A percentile compares a stretch with the other conserved stretches of the same genome.
Evolutionary conservation across 2,797 vertebrate genomes (phyloP).

Genomic region (Neosalanx taihuensis): DNA sequence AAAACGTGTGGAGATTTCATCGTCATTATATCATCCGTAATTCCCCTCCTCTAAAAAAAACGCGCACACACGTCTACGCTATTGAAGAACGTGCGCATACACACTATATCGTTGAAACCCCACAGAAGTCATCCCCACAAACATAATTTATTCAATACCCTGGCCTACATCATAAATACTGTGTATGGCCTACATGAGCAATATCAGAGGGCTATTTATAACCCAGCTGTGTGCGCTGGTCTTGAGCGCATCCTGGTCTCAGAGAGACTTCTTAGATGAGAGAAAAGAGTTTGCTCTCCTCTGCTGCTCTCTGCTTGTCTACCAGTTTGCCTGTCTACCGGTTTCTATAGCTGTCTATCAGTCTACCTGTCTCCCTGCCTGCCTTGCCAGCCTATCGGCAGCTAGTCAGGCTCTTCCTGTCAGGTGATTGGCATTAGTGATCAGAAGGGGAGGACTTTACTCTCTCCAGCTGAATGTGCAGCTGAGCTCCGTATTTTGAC

Average conservation of each 20-base stretch:
- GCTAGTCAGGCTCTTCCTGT: neutral
- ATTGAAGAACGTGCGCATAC: slow-evolving; percentile 5
- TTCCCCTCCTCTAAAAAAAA: neutral
- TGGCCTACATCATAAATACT: slow-evolving; percentile 57
- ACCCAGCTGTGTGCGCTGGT: slow-evolving; percentile 20
- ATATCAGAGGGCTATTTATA: slow-evolving; percentile 65
- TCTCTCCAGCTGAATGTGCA: slow-evolving; percentile 34
- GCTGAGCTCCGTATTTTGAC: neutral
- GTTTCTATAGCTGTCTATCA: slow-evolving; percentile 1
- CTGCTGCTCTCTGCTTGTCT: neutral
- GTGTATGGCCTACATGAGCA: slow-evolving; percentile 55
- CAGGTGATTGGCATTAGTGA: neutral
- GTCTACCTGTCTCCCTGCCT: too few relatives aligned
- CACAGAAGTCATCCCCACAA: slow-evolving; percentile 59
- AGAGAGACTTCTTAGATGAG: slow-evolving; percentile 25
- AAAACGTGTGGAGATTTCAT: too few relatives aligned
- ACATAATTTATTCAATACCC: slow-evolving; percentile 73
- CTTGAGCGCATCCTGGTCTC: slow-evolving; percentile 33
- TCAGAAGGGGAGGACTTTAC: slow-evolving; percentile 29
- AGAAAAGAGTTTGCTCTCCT: slow-evolving; percentile 11
- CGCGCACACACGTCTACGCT: slow-evolving; percentile 8
- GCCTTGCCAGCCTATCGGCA: neutral
- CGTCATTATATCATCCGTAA: neutral
- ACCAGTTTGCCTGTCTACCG: slow-evolving; percentile 13
- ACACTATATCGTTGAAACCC: slow-evolving; percentile 34